phyloP scores from a whole-genome alignment of 2,113 vertebrate genomes.

The Thymallus thymallus region DNA sequence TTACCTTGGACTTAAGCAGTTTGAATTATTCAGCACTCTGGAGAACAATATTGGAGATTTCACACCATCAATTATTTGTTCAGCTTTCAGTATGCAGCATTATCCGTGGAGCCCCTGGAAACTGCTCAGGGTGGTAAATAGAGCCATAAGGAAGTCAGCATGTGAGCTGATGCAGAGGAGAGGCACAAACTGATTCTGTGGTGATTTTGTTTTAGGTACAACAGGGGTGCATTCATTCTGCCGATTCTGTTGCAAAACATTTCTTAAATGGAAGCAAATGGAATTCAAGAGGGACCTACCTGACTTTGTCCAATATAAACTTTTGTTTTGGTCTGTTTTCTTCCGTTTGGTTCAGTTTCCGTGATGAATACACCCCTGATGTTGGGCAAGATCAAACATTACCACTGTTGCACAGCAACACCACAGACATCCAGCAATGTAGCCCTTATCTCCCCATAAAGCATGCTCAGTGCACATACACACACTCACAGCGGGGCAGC shows the following conservation, averaged over 20 bases:
- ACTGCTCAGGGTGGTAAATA: constrained; percentile 49
- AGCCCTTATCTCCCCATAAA: constrained; percentile 42
- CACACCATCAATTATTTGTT: constrained; percentile 53
- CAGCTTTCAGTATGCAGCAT: constrained; percentile 48
- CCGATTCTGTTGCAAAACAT: too few relatives aligned
- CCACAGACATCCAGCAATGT: constrained; percentile 35
- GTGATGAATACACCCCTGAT: constrained; percentile 73
- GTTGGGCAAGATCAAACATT: constrained; percentile 44
- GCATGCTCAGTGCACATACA: constrained; percentile 10
- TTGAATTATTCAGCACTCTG: constrained; percentile 44
- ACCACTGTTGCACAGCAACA: constrained; percentile 49
- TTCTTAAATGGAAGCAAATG: too few relatives aligned
- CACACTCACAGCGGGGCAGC: constrained; percentile 57
- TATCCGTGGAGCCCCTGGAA: constrained; percentile 40
- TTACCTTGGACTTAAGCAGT: constrained; percentile 37
- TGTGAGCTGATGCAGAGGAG: constrained; percentile 45
- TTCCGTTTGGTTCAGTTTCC: too few relatives aligned
- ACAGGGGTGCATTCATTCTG: constrained; percentile 33
- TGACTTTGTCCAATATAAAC: too few relatives aligned
- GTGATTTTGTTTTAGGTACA: constrained; percentile 57
- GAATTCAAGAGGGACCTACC: too few relatives aligned
- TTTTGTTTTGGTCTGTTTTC: too few relatives aligned
- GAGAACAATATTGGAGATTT: constrained; percentile 48
- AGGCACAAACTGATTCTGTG: constrained; percentile 22
- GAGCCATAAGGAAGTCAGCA: constrained; percentile 66